Evolutionary conservation across 2,888 invertebrate genomes (phyloP).

Genomic region (Hybos culiciformis): DNA sequence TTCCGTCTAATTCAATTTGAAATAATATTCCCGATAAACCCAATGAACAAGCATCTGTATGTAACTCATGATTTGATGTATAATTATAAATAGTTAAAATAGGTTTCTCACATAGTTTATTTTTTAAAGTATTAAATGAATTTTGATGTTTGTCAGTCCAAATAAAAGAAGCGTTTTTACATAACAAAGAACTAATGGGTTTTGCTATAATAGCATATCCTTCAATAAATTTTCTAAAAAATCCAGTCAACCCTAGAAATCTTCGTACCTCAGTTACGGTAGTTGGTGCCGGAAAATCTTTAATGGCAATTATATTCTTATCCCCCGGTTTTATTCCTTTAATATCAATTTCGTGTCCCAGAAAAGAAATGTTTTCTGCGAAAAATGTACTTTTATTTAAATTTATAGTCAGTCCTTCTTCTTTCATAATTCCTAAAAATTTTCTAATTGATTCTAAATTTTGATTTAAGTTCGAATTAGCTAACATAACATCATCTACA

Average conservation of each 20-base stretch:
- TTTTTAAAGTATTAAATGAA: background rate
- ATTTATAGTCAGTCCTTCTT: constrained; percentile 1
- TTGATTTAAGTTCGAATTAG: background rate
- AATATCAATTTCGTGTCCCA: background rate
- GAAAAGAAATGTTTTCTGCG: background rate
- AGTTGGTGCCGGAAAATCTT: background rate
- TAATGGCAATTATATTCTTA: background rate
- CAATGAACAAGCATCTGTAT: constrained; percentile 2
- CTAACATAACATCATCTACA: background rate
- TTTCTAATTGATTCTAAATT: background rate
- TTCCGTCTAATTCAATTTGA: background rate
- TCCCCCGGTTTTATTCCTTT: background rate
- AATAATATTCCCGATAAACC: constrained; percentile 4
- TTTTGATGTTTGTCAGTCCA: background rate
- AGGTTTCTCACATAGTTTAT: background rate
- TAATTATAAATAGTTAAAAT: background rate
- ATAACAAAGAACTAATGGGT: background rate
- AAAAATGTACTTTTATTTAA: background rate
- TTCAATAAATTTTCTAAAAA: background rate
- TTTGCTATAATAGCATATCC: background rate
- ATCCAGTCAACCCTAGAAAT: background rate
- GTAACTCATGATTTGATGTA: background rate
- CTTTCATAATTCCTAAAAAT: background rate
- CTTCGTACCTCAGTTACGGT: background rate
- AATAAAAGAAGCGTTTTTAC: background rate